Percentiles rank a stretch among this genome's conserved stretches.
These are phyloP conservation scores for Conus ventricosus DNA, from an alignment of 1,140 invertebrate genomes.

Conservation along the genomic window DNA sequence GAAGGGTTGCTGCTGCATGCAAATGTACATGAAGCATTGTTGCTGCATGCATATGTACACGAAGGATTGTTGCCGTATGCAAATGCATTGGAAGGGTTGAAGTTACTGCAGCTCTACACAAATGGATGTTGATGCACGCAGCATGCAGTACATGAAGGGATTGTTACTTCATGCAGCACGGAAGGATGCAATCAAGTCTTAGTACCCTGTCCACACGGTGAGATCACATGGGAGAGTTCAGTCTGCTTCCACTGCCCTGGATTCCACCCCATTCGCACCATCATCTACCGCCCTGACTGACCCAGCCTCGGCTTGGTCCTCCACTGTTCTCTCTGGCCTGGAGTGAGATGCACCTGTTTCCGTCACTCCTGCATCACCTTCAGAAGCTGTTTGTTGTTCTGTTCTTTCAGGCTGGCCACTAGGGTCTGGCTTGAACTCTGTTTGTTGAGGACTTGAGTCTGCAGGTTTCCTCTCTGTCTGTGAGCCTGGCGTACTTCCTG, in stretches of 20 bases:
- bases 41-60: too few relatives aligned
- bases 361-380: neutral
- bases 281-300: neutral
- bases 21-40: too few relatives aligned
- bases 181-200: neutral
- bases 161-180: neutral
- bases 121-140: too few relatives aligned
- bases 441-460: neutral
- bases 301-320: neutral
- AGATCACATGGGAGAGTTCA: neutral
- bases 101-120: too few relatives aligned
- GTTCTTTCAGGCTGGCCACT: neutral
- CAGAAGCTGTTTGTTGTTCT: neutral
- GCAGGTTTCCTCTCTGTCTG: neutral
- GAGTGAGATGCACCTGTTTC: neutral
- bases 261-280: neutral
- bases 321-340: neutral
- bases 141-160: too few relatives aligned
- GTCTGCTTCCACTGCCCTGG: neutral
- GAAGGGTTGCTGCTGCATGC: too few relatives aligned
- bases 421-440: too few relatives aligned
- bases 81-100: too few relatives aligned
- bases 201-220: conserved; percentile 16
- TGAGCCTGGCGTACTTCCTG: neutral
- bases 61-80: too few relatives aligned